Evolutionary conservation across 2,888 invertebrate genomes (phyloP).

Genomic region (Molorchus minor): DNA sequence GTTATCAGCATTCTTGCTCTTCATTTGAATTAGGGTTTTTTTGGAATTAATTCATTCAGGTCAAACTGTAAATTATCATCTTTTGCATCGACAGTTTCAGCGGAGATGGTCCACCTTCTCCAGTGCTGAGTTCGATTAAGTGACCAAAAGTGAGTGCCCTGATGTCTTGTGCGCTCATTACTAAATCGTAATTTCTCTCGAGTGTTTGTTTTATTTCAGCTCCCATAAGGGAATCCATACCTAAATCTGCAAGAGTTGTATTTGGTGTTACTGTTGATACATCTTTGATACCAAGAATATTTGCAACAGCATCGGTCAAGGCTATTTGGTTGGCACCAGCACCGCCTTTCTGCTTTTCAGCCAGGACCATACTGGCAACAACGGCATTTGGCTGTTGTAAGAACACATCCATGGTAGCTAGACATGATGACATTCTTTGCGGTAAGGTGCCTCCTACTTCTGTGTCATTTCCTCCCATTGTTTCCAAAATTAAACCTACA

Average conservation of each 20-base stretch:
- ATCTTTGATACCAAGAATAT: slow-evolving; percentile 92
- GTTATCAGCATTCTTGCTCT: slow-evolving; percentile 64
- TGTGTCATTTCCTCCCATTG: slow-evolving; percentile 88
- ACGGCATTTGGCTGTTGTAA: slow-evolving; percentile 89
- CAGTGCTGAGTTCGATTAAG: slow-evolving; percentile 68
- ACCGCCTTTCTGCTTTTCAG: slow-evolving; percentile 79
- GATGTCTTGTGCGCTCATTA: slow-evolving; percentile 91
- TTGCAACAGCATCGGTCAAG: slow-evolving; percentile 82
- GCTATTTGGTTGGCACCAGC: slow-evolving; percentile 68
- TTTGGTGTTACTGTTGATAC: slow-evolving; percentile 77
- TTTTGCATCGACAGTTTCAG: slow-evolving; percentile 48
- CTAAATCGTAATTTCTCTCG: slow-evolving; percentile 91
- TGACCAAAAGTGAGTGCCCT: slow-evolving; percentile 82
- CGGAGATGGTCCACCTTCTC: slow-evolving; percentile 41
- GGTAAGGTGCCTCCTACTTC: slow-evolving; percentile 96
- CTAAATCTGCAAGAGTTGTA: slow-evolving; percentile 89
- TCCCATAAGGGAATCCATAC: slow-evolving; percentile 98
- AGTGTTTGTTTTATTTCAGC: slow-evolving; percentile 98
- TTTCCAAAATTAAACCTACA: slow-evolving; percentile 91
- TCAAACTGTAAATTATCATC: slow-evolving; percentile 66
- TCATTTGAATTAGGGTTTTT: slow-evolving; percentile 74
- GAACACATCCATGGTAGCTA: slow-evolving; percentile 88
- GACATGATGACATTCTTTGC: slow-evolving; percentile 93
- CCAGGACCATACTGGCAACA: slow-evolving; percentile 84
- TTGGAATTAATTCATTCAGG: slow-evolving; percentile 73